phyloP scores from a whole-genome alignment of 2,888 invertebrate species.

The Rhyacophila evoluta region DNA sequence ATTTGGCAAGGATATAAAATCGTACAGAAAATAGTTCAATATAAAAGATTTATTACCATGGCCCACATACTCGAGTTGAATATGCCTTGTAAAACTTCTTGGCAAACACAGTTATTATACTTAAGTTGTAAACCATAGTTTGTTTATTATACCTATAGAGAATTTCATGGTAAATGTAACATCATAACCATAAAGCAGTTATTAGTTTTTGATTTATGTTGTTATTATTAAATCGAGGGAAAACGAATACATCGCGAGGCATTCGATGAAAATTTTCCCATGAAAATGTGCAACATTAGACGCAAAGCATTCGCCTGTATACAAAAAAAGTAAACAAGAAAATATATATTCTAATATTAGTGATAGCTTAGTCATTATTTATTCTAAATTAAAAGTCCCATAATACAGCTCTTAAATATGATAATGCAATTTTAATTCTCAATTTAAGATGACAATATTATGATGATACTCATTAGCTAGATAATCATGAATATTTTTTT shows the following conservation, averaged over 20 bases:
- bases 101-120: background rate
- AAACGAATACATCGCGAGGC: background rate
- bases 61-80: background rate
- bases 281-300: background rate
- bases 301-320: background rate
- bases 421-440: no score
- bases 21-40: background rate
- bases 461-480: no score
- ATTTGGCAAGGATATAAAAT: background rate
- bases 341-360: no score
- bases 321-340: no score
- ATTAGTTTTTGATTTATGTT: background rate
- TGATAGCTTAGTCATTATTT: no score
- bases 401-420: no score
- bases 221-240: background rate
- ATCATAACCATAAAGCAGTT: constrained; percentile 4
- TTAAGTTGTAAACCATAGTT: background rate
- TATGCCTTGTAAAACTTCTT: background rate
- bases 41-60: constrained; percentile 1
- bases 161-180: background rate
- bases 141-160: constrained; percentile 1
- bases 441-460: no score
- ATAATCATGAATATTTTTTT: no score
- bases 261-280: background rate
- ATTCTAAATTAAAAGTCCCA: no score